Percentiles rank a stretch among this genome's conserved stretches.
Evolutionary conservation across 35 echinoderm and acorn worm genomes (phyloP).

Genomic region (Anneissia japonica): DNA sequence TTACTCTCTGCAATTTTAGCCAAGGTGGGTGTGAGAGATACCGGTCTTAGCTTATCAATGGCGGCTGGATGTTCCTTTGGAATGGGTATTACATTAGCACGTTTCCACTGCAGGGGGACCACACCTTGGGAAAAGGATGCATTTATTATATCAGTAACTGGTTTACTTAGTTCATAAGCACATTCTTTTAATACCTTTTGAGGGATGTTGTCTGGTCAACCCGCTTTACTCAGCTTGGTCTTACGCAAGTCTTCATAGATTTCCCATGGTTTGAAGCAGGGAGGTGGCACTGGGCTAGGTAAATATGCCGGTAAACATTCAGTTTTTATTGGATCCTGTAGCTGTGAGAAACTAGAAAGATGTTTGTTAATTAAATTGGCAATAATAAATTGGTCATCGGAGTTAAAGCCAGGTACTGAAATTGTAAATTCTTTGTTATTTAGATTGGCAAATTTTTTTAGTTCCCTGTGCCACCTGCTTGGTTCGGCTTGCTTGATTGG

Average conservation of each 20-base stretch:
- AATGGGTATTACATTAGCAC: constrained; percentile 15
- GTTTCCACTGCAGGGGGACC: constrained; percentile 26
- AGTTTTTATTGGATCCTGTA: too few species aligned
- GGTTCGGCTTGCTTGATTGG: too few species aligned
- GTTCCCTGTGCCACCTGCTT: too few species aligned
- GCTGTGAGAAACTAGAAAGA: too few species aligned
- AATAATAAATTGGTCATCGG: too few species aligned
- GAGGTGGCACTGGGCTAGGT: constrained; percentile 8
- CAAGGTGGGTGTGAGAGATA: constrained; percentile 15
- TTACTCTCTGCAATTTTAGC: constrained; percentile 20
- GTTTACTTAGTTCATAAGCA: background rate
- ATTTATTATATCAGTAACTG: constrained; percentile 24
- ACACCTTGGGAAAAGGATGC: background rate
- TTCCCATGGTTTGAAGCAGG: background rate
- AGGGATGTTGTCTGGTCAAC: constrained; percentile 24
- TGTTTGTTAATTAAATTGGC: too few species aligned
- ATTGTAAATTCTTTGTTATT: too few species aligned
- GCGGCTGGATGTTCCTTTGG: constrained; percentile 13
- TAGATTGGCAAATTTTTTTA: too few species aligned
- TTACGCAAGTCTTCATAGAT: background rate
- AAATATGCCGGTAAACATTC: background rate
- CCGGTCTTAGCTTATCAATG: constrained; percentile 12
- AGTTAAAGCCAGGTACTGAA: too few species aligned
- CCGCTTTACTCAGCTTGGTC: constrained; percentile 2
- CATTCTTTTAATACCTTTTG: background rate